Percentiles rank a stretch among this genome's conserved stretches.
phyloP scores from a whole-genome alignment of 2,888 invertebrate genomes.

The Drosophila mulleri region DNA sequence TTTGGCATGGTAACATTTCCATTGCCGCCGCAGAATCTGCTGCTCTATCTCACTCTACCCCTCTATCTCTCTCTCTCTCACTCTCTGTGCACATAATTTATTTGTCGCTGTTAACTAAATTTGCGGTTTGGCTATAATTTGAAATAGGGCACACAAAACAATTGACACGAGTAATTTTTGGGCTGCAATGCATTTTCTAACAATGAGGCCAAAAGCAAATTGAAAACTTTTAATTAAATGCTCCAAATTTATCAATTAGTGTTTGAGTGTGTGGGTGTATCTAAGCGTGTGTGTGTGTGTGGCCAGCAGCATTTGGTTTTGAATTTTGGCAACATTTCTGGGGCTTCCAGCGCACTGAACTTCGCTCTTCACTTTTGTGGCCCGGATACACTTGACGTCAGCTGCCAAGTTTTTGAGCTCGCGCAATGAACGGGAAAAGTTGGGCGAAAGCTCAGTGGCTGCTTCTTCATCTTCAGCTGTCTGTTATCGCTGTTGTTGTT shows the following conservation, averaged over 20 bases:
- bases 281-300: neutral
- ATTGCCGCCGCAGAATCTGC: constrained; percentile 12
- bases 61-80: too few species aligned
- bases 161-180: constrained; percentile 59
- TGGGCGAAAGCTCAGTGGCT: constrained; percentile 6
- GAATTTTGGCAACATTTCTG: constrained; percentile 30
- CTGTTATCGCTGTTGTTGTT: neutral
- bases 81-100: constrained; percentile 56
- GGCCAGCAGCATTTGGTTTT: constrained; percentile 24
- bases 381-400: constrained; percentile 36
- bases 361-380: constrained; percentile 25
- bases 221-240: constrained; percentile 75
- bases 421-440: constrained; percentile 23
- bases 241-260: constrained; percentile 69
- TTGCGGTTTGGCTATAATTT: constrained; percentile 65
- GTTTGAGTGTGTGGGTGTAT: neutral
- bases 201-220: constrained; percentile 44
- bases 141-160: constrained; percentile 46
- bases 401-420: constrained; percentile 31
- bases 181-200: constrained; percentile 33
- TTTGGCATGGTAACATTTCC: constrained; percentile 44
- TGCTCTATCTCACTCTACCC: constrained; percentile 18
- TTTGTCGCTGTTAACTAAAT: constrained; percentile 67
- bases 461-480: neutral
- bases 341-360: constrained; percentile 30